Percentiles rank a stretch among this genome's conserved stretches.
Evolutionary conservation across 2,113 vertebrate species (phyloP).

Genomic region (Oenanthe oenanthe): DNA sequence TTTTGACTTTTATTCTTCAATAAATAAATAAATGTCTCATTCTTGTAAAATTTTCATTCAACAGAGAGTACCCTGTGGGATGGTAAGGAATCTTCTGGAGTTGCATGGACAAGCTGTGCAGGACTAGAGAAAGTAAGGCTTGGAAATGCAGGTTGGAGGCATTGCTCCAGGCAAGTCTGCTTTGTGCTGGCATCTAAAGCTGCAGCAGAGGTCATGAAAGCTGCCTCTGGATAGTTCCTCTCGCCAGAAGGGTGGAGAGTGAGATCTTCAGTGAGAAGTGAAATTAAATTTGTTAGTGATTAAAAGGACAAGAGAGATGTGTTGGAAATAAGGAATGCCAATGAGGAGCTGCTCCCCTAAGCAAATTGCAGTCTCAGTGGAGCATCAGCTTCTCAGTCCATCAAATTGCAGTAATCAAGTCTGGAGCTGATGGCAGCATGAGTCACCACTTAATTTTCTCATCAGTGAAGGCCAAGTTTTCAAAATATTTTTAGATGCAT

Average conservation of each 20-base stretch:
- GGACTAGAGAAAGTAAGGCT: neutral
- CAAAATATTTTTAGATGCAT: conserved; percentile 50
- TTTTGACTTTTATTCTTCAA: neutral
- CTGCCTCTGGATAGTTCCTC: neutral
- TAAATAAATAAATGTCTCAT: no score
- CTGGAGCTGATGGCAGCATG: conserved; percentile 28
- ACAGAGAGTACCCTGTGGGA: neutral
- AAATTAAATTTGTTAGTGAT: conserved; percentile 35
- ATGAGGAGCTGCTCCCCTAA: neutral
- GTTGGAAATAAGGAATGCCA: neutral
- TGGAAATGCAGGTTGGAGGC: neutral
- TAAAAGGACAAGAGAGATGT: neutral
- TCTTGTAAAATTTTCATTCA: neutral
- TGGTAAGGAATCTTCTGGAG: neutral
- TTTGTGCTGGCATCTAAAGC: neutral
- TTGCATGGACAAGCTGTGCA: neutral
- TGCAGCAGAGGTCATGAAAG: neutral
- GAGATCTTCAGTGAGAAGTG: conserved; percentile 38
- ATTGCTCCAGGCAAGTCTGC: neutral
- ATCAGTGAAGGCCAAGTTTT: conserved; percentile 12
- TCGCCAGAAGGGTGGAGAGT: neutral
- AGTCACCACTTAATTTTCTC: conserved; percentile 35
- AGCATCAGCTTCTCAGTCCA: neutral
- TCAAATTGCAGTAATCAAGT: conserved; percentile 28
- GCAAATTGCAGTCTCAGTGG: neutral